Percentiles rank a stretch among this genome's conserved stretches.
phyloP scores from a whole-genome alignment of 2,113 vertebrate species.

The Catagonus wagneri region DNA sequence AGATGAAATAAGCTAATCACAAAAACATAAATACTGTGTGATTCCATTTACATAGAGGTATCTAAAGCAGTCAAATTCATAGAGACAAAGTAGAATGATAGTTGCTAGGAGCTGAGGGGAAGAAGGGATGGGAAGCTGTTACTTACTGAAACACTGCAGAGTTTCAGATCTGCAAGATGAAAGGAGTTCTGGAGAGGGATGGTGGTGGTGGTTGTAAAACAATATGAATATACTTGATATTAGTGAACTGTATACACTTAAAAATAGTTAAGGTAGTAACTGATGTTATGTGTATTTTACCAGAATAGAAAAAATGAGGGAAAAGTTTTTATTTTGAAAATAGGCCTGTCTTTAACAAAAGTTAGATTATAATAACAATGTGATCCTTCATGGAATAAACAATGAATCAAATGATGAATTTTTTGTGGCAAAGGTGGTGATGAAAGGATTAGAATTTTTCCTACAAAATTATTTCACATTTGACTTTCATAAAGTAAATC shows the following conservation, averaged over 20 bases:
- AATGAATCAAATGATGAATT: neutral
- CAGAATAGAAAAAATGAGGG: neutral
- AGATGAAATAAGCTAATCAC: slow-evolving; percentile 1
- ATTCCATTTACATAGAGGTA: neutral
- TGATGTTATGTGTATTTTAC: neutral
- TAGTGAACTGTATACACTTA: neutral
- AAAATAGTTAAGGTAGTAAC: neutral
- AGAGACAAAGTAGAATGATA: neutral
- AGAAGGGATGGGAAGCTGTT: neutral
- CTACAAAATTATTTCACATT: slow-evolving; percentile 29
- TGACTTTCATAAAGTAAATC: slow-evolving; percentile 15
- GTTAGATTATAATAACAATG: neutral
- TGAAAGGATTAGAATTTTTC: neutral
- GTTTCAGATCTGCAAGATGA: neutral
- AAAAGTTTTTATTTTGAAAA: slow-evolving; percentile 27
- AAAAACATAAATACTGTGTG: neutral
- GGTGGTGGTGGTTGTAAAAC: neutral
- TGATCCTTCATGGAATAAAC: slow-evolving; percentile 28
- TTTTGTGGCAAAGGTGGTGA: neutral
- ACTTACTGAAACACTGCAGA: neutral
- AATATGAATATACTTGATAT: neutral
- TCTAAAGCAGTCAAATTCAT: neutral
- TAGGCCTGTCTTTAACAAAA: neutral
- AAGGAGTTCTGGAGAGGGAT: neutral
- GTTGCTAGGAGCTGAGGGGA: neutral